Conservation (phyloP, 1,140 invertebrate species). For the Aphidius ervi region DNA sequence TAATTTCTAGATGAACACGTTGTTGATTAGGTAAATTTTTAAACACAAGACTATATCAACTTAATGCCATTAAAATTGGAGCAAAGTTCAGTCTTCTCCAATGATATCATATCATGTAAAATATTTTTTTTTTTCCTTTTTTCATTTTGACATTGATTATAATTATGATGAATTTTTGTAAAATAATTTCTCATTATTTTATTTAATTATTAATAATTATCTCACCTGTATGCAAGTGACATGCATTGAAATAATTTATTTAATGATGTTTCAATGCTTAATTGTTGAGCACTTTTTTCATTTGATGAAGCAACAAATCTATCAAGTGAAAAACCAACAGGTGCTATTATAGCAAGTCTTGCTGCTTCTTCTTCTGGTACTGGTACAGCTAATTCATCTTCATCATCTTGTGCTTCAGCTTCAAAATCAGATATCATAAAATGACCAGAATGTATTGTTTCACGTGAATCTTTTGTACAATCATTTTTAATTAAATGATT, state of each 20-base stretch:
- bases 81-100: no score
- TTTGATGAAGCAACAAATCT: conserved; percentile 59
- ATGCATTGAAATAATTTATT: conserved; percentile 95
- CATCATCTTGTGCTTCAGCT: conserved; percentile 84
- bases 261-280: conserved; percentile 88
- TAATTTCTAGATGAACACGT: no score
- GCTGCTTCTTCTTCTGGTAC: conserved; percentile 64
- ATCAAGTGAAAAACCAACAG: conserved; percentile 33
- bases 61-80: no score
- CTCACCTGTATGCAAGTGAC: conserved; percentile 93
- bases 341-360: conserved; percentile 41
- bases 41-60: no score
- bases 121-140: no score
- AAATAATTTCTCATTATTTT: neutral
- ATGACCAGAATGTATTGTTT: conserved; percentile 94
- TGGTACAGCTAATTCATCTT: conserved; percentile 73
- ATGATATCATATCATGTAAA: no score
- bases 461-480: conserved; percentile 44
- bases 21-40: no score
- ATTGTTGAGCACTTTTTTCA: conserved; percentile 63
- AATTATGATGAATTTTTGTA: no score
- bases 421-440: conserved; percentile 98
- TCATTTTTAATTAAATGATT: conserved; percentile 16
- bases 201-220: conserved; percentile 20
- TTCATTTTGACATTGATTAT: no score